A percentile compares a stretch with the other conserved stretches of the same genome.
Evolutionary conservation across 2,888 invertebrate genomes (phyloP).

Genomic region (Watsonalla binaria): DNA sequence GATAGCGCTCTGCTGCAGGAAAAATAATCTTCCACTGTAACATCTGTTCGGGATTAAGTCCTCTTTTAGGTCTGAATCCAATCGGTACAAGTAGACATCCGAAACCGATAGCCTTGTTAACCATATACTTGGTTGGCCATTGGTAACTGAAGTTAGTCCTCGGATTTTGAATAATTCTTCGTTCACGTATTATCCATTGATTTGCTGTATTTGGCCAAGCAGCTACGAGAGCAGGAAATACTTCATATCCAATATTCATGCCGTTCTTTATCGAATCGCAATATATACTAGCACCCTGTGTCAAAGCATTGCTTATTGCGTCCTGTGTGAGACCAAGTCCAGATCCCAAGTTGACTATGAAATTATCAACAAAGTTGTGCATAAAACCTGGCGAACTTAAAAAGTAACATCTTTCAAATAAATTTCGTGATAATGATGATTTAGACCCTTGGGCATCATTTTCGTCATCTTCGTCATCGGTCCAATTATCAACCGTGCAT

Average conservation of each 20-base stretch:
- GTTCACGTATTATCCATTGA: constrained; percentile 81
- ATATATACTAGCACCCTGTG: constrained; percentile 83
- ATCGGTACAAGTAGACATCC: constrained; percentile 85
- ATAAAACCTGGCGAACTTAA: constrained; percentile 83
- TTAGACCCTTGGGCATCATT: constrained; percentile 43
- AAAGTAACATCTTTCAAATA: constrained; percentile 71
- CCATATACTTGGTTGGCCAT: constrained; percentile 85
- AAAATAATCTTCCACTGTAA: constrained; percentile 89
- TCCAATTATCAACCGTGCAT: constrained; percentile 54
- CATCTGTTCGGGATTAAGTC: constrained; percentile 79
- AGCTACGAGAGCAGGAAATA: constrained; percentile 84
- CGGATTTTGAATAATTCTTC: constrained; percentile 77
- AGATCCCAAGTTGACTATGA: constrained; percentile 79
- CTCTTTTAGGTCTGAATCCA: constrained; percentile 82
- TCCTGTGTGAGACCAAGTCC: constrained; percentile 78
- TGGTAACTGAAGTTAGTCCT: constrained; percentile 78
- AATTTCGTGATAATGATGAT: constrained; percentile 44
- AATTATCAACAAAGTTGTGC: constrained; percentile 82
- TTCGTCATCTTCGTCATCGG: constrained; percentile 63
- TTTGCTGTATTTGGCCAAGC: constrained; percentile 85
- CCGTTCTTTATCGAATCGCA: constrained; percentile 72
- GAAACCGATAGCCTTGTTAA: constrained; percentile 81
- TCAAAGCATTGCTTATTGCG: constrained; percentile 75
- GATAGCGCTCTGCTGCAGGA: constrained; percentile 85
- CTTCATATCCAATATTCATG: constrained; percentile 76